Conservation (phyloP, 2,113 vertebrate genomes). For the Entomyzon cyanotis region DNA sequence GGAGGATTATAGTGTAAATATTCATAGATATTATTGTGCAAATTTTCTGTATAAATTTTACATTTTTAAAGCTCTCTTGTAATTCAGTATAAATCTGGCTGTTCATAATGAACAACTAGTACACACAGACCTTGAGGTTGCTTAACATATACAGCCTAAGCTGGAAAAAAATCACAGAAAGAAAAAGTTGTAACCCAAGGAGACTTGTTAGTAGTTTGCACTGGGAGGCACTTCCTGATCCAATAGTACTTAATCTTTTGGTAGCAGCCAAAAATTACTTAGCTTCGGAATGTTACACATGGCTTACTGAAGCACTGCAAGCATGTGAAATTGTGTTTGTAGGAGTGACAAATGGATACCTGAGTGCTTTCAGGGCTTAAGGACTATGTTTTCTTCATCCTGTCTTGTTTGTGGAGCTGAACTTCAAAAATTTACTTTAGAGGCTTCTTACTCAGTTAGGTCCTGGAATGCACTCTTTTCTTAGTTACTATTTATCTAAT, state of each 20-base stretch:
- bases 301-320: neutral
- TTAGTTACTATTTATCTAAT: neutral
- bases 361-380: neutral
- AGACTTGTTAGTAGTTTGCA: neutral
- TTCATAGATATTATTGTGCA: conserved; percentile 49
- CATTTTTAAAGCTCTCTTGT: conserved; percentile 7
- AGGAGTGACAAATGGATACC: neutral
- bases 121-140: neutral
- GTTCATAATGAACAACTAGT: neutral
- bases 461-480: neutral
- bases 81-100: neutral
- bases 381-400: neutral
- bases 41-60: conserved; percentile 27
- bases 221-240: neutral
- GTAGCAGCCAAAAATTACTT: neutral
- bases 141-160: neutral
- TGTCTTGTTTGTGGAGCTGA: neutral
- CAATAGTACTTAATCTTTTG: neutral
- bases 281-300: neutral
- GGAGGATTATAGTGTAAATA: conserved; percentile 43
- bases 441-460: neutral
- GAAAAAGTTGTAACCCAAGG: neutral
- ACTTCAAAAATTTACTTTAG: neutral
- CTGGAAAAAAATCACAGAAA: neutral
- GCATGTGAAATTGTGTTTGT: neutral